phyloP scores from a whole-genome alignment of 2,888 invertebrate genomes.

The Netelia fuscicornis region DNA sequence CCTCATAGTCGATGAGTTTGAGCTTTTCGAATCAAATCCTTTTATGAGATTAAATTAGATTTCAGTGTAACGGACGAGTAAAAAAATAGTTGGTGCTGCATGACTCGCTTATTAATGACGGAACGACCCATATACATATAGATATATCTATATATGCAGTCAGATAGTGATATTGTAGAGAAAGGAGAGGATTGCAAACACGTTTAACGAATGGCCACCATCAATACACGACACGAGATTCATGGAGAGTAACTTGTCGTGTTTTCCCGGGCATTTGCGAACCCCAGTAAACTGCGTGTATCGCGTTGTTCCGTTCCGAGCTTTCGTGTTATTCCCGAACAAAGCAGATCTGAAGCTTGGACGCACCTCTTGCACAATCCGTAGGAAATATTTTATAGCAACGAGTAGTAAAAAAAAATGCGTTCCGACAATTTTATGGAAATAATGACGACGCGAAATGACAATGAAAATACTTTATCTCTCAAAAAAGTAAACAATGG shows the following conservation, averaged over 20 bases:
- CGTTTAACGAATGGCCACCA: conserved; percentile 61
- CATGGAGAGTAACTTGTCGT: conserved; percentile 69
- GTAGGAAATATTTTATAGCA: too few species aligned
- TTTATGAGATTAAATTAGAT: too few species aligned
- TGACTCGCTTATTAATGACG: too few species aligned
- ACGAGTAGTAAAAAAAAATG: too few species aligned
- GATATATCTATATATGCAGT: conserved; percentile 30
- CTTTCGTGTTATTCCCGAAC: conserved; percentile 18
- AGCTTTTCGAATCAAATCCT: too few species aligned
- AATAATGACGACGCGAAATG: too few species aligned
- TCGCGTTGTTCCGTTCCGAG: conserved; percentile 25
- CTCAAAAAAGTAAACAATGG: too few species aligned
- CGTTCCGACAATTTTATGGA: too few species aligned
- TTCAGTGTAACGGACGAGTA: too few species aligned
- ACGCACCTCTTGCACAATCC: conserved; percentile 24
- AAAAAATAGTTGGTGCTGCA: too few species aligned
- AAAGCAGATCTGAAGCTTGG: conserved; percentile 37
- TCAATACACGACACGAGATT: conserved; percentile 50
- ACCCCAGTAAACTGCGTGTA: conserved; percentile 50
- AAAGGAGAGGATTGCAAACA: conserved; percentile 65
- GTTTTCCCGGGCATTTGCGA: conserved; percentile 52
- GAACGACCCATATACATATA: conserved; percentile 1
- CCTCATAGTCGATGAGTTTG: too few species aligned
- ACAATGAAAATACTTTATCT: too few species aligned
- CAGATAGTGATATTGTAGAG: conserved; percentile 33